Percentiles rank a stretch among this genome's conserved stretches.
phyloP scores from a whole-genome alignment of 2,888 invertebrate genomes.

The Pasiphila rectangulata region DNA sequence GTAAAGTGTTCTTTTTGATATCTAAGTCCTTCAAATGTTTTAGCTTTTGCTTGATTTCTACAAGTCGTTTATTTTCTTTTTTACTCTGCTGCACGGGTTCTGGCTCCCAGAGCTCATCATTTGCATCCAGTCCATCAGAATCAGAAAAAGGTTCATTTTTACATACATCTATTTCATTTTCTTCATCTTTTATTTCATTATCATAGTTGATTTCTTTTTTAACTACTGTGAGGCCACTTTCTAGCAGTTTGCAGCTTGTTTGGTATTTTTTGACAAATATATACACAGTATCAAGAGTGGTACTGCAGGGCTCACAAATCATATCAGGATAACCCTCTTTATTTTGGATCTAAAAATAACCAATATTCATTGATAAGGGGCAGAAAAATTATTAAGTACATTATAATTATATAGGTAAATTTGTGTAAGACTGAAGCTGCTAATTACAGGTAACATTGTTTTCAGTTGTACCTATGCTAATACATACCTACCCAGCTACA shows the following conservation, averaged over 20 bases:
- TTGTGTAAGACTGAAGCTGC: no score
- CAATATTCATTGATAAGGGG: no score
- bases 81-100: slow-evolving; percentile 33
- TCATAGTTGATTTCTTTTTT: slow-evolving; percentile 47
- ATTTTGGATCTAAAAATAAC: slow-evolving; percentile 66
- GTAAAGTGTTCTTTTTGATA: slow-evolving; percentile 26
- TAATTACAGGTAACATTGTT: no score
- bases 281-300: slow-evolving; percentile 47
- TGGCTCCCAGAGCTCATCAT: slow-evolving; percentile 32
- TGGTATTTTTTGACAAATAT: slow-evolving; percentile 61
- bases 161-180: slow-evolving; percentile 41
- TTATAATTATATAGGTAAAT: no score
- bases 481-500: no score
- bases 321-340: slow-evolving; percentile 59
- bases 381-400: no score
- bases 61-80: slow-evolving; percentile 27
- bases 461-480: no score
- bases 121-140: slow-evolving; percentile 26
- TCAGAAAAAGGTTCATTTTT: slow-evolving; percentile 42
- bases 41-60: slow-evolving; percentile 29
- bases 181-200: slow-evolving; percentile 23
- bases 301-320: slow-evolving; percentile 58
- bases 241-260: slow-evolving; percentile 51
- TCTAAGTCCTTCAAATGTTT: slow-evolving; percentile 28
- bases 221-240: slow-evolving; percentile 45